Base-by-base conservation (phyloP, 1,140 invertebrate species). In the Drosophila quadrilineata region DNA sequence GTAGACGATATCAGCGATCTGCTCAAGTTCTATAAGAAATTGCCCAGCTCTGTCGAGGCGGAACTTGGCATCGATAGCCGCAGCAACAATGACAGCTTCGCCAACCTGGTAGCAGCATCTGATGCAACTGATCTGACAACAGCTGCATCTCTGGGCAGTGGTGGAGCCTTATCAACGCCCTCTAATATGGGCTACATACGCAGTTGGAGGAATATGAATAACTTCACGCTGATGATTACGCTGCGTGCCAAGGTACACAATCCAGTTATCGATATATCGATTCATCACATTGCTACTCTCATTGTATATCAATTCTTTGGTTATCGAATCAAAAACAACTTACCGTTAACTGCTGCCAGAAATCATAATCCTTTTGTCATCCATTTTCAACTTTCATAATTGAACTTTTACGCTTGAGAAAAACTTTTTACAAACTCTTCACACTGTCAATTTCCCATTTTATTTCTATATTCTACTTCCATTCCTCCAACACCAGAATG, bases 1-100 rank as follows among this genome's bases (percentile, higher is more conserved):
- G 26, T 62, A 89, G 88, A 89, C 72, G 88, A 89, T 14, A 89
- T 89, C 29, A 89, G 70, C 41, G 88, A 89, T 66, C 64, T 89
- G 24, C 66, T 89, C 1, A 89, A 89, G 41, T 89, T 89, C 63
- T 89, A 89, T 35, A 89, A 85, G 54, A 89, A 89, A 46, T 59
- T 85, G 17, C 77, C 77, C 2, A 31, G 35, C 28, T 38, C 50
- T 0, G 36, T 48, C 8, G 26, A 45, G 5, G 70, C 84, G 10
- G 84, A 73, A 2, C 14, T n/a, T n/a, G n/a, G n/a, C n/a, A n/a
- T n/a, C n/a, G n/a, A n/a, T n/a, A 59, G 57, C 45, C 66, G 63
- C 33, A 60, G 9, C 19, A 65, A 40, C 17, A 67, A 71, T 19
- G 45, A 62, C 0, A 43, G 28, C 19, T 14, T 33, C 22, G 17